Evolutionary conservation across 1,140 invertebrate species (phyloP).

Genomic region (Drosophila parvula): DNA sequence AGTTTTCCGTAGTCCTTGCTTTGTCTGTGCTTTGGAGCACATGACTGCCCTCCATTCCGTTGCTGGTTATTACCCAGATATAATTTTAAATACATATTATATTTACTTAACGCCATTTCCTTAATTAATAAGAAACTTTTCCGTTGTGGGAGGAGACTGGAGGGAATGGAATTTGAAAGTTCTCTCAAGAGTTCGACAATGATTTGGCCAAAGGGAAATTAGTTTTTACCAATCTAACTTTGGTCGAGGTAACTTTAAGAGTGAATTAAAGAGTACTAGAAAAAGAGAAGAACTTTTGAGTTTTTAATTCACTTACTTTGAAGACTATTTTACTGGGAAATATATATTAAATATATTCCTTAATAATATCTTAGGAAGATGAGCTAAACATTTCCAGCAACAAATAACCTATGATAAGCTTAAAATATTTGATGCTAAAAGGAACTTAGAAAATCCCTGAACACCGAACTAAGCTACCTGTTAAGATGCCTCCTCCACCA

Average conservation of each 20-base stretch:
- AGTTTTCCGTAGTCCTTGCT: slow-evolving; percentile 36
- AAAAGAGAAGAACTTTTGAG: neutral
- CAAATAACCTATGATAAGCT: neutral
- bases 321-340: neutral
- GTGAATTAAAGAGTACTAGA: neutral
- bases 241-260: neutral
- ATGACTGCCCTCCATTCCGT: slow-evolving; percentile 27
- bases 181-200: slow-evolving; percentile 26
- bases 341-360: neutral
- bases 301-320: neutral
- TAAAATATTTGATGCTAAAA: neutral
- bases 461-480: neutral
- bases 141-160: neutral
- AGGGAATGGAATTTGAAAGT: slow-evolving; percentile 7
- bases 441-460: neutral
- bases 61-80: slow-evolving; percentile 44
- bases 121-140: slow-evolving; percentile 76
- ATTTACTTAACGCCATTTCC: slow-evolving; percentile 69
- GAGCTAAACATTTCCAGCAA: neutral
- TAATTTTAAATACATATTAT: slow-evolving; percentile 52
- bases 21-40: slow-evolving; percentile 50
- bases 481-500: neutral
- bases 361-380: neutral
- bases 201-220: slow-evolving; percentile 42
- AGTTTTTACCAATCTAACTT: slow-evolving; percentile 34